A percentile compares a stretch with the other conserved stretches of the same genome.
Conservation (phyloP, 2,888 invertebrate genomes). For the Gerosis bhagava region DNA sequence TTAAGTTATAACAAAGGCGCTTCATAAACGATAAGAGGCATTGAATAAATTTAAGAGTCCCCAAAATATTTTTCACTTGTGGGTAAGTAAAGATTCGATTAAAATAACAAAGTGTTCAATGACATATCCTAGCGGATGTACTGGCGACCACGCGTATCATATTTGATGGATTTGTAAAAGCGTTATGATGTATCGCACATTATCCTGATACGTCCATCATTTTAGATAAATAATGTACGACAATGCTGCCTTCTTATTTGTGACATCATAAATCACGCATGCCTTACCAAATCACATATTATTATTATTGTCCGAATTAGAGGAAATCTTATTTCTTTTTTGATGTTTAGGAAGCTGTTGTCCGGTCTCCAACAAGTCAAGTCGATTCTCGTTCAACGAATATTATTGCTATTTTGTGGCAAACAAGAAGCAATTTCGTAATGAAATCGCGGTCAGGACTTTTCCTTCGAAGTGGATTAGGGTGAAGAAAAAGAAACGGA, state of each 20-base stretch:
- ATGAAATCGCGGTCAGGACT: slow-evolving; percentile 5
- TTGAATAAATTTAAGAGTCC: too few relatives aligned
- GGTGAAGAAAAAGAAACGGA: not conserved
- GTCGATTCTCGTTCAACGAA: slow-evolving; percentile 4
- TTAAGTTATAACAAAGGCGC: too few relatives aligned
- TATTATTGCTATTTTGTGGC: slow-evolving; percentile 1
- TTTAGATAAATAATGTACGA: slow-evolving; percentile 7
- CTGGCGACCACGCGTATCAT: not conserved
- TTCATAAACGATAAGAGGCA: too few relatives aligned
- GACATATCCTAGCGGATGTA: too few relatives aligned
- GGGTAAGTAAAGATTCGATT: too few relatives aligned
- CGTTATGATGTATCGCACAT: slow-evolving; percentile 14
- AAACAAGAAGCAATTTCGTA: slow-evolving; percentile 10
- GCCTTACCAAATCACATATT: slow-evolving; percentile 9
- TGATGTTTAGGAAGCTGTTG: slow-evolving; percentile 1
- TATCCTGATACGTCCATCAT: slow-evolving; percentile 16
- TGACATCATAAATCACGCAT: slow-evolving; percentile 13
- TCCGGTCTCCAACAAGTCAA: too few relatives aligned
- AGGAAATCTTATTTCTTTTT: slow-evolving; percentile 6
- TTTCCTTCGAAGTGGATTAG: not conserved
- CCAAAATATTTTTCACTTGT: too few relatives aligned
- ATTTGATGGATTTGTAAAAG: slow-evolving; percentile 21
- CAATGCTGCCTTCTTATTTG: slow-evolving; percentile 6
- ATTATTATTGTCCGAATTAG: not conserved
- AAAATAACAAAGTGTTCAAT: too few relatives aligned